These are phyloP conservation scores for Homalodisca vitripennis DNA, from an alignment of 1,140 invertebrate species.

Conservation along the genomic window DNA sequence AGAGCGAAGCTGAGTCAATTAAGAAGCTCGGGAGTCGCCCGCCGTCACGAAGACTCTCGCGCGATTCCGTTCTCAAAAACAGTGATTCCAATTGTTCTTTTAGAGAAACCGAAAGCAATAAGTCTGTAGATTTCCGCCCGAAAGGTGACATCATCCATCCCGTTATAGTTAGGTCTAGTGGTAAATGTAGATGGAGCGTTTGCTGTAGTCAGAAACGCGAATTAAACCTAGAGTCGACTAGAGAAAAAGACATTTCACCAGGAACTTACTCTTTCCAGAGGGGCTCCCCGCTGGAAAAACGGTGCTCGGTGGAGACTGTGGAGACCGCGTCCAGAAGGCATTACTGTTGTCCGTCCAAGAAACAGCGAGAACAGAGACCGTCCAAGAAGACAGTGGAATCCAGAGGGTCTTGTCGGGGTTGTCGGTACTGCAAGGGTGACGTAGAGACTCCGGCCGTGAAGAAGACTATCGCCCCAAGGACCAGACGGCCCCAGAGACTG, in stretches of 20 bases:
- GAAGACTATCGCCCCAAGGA: not conserved
- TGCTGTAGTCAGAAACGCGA: conserved; percentile 1
- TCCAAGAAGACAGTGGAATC: too few species aligned
- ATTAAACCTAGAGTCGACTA: conserved; percentile 2
- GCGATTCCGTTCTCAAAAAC: conserved; percentile 33
- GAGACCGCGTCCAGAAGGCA: not conserved
- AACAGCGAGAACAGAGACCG: not conserved
- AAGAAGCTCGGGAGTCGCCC: conserved; percentile 32
- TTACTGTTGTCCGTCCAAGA: conserved; percentile 5
- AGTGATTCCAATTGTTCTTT: conserved; percentile 33
- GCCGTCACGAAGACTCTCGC: conserved; percentile 2
- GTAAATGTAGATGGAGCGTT: conserved; percentile 3
- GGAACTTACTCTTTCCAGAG: conserved; percentile 8
- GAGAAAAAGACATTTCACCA: not conserved
- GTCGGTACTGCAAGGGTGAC: conserved; percentile 35
- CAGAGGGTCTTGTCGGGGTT: conserved; percentile 36
- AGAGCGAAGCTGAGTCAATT: conserved; percentile 28
- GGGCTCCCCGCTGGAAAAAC: conserved; percentile 2
- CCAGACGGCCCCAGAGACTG: not conserved
- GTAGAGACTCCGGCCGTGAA: not conserved
- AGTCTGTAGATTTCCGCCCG: not conserved
- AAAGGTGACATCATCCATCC: not conserved
- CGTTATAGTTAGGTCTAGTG: not conserved
- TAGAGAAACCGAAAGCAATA: not conserved
- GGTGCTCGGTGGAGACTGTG: conserved; percentile 10